These are phyloP conservation scores for Dilophus febrilis DNA, from an alignment of 2,888 invertebrate genomes.

Conservation along the genomic window DNA sequence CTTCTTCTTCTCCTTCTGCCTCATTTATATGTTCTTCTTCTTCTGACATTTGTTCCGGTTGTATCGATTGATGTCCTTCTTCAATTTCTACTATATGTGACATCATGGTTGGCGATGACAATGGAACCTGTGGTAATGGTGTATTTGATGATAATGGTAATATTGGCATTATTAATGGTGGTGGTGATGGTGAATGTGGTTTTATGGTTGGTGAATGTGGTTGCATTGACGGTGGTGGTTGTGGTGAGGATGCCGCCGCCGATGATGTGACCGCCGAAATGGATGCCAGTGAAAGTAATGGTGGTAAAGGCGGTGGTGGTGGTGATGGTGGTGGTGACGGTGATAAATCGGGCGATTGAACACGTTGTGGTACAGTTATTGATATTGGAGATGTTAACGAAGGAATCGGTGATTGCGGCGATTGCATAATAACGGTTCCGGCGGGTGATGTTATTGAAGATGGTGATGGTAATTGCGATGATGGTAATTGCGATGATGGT, in stretches of 20 bases:
- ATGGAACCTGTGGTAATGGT: no score
- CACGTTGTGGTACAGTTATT: slow-evolving; percentile 12
- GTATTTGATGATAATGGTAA: no score
- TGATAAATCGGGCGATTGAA: slow-evolving; percentile 18
- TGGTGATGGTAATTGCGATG: slow-evolving; percentile 15
- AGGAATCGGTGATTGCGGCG: slow-evolving; percentile 8
- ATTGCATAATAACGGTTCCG: slow-evolving; percentile 10
- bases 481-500: slow-evolving; percentile 15
- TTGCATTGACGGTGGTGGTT: background rate
- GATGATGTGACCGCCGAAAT: no score
- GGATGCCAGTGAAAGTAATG: no score
- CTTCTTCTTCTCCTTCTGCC: no score
- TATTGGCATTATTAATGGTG: no score
- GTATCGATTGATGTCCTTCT: no score
- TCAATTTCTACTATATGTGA: no score
- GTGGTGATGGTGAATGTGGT: slow-evolving; percentile 4
- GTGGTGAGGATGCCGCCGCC: no score
- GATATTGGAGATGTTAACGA: slow-evolving; percentile 2
- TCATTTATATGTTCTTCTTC: no score
- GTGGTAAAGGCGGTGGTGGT: slow-evolving; percentile 1
- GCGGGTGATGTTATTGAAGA: slow-evolving; percentile 15
- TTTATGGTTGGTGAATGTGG: background rate
- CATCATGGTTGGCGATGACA: no score
- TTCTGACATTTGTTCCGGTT: no score
- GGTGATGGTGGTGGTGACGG: background rate